Conservation (phyloP, 2,797 vertebrate genomes). For the Anomalospiza imberbis region DNA sequence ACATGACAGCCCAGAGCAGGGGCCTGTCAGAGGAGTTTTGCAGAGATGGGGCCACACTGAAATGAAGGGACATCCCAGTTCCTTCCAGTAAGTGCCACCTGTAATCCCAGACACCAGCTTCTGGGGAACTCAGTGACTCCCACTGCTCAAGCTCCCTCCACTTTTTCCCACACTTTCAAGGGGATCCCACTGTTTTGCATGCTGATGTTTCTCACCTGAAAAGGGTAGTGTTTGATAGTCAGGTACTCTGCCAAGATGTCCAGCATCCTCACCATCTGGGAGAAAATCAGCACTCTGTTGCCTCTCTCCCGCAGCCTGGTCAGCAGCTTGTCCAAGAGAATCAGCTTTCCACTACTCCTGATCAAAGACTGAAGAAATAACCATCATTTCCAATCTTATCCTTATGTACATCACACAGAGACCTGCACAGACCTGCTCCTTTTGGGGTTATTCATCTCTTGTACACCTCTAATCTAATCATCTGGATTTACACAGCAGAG, state of each 20-base stretch:
- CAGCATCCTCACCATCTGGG: constrained; percentile 99
- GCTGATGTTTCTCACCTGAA: constrained; percentile 82
- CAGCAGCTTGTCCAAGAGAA: constrained; percentile 94
- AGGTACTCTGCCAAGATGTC: constrained; percentile 98
- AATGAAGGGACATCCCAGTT: not conserved
- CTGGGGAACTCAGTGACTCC: not conserved
- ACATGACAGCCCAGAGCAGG: not conserved
- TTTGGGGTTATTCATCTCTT: not conserved
- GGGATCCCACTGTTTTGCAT: not conserved
- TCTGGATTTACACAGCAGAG: not conserved
- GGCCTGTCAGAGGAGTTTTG: not conserved
- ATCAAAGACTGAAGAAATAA: constrained; percentile 81
- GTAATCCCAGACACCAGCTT: not conserved
- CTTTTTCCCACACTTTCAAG: not conserved
- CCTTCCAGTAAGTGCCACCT: not conserved
- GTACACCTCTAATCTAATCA: not conserved
- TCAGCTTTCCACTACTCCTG: constrained; percentile 94
- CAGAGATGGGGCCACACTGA: not conserved
- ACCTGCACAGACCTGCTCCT: not conserved
- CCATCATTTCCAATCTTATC: constrained; percentile 24
- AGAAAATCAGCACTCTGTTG: constrained; percentile 97
- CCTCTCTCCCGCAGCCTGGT: constrained; percentile 91
- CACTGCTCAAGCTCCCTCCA: not conserved
- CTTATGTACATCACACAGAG: not conserved
- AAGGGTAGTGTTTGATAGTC: constrained; percentile 91